phyloP scores from a whole-genome alignment of 2,113 vertebrate species.

The Cisticola juncidis region DNA sequence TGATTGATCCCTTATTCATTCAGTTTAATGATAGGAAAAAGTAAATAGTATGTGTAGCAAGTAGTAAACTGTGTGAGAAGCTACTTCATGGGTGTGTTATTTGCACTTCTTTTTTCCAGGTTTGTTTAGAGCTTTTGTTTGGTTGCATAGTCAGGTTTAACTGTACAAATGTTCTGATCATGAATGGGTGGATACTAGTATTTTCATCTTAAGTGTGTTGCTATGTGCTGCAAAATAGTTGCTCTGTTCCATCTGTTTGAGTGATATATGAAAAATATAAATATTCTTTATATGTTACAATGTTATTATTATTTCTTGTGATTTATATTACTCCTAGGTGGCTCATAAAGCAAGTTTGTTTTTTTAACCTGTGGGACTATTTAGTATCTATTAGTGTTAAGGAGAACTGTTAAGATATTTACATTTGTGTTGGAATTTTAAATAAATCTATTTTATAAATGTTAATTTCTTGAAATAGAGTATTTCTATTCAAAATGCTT shows the following conservation, averaged over 20 bases:
- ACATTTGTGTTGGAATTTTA: neutral
- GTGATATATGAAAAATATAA: neutral
- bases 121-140: neutral
- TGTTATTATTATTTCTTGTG: neutral
- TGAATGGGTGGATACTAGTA: neutral
- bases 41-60: neutral
- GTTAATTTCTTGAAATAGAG: neutral
- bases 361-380: neutral
- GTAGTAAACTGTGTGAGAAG: neutral
- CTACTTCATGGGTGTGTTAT: neutral
- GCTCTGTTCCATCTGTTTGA: neutral
- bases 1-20: neutral
- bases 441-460: neutral
- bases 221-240: neutral
- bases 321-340: neutral
- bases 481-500: neutral
- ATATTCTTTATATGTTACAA: neutral
- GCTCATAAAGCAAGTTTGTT: neutral
- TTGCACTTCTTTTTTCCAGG: neutral
- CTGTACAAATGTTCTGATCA: neutral
- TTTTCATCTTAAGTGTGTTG: neutral
- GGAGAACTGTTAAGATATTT: neutral
- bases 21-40: neutral
- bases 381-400: neutral
- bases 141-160: neutral